Conservation (phyloP, 2,888 invertebrate genomes). For the Netelia fuscicornis region DNA sequence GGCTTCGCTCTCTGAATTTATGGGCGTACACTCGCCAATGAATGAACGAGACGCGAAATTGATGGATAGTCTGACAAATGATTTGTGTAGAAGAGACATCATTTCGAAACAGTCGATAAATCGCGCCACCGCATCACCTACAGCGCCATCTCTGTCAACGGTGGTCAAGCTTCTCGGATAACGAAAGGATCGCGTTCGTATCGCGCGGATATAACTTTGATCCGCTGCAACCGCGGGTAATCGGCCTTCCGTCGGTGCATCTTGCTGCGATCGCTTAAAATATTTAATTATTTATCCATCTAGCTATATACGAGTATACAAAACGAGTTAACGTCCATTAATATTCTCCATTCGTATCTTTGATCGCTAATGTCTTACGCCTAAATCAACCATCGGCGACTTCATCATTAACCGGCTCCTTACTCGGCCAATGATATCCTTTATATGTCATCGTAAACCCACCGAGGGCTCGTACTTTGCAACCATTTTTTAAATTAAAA, state of each 20-base stretch:
- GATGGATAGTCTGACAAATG: slow-evolving; percentile 52
- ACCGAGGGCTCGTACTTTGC: too few relatives aligned
- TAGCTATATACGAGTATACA: neutral
- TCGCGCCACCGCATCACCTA: slow-evolving; percentile 44
- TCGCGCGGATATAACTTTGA: slow-evolving; percentile 12
- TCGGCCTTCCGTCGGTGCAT: slow-evolving; percentile 62
- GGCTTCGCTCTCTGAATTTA: slow-evolving; percentile 29
- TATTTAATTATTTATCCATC: neutral
- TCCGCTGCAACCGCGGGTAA: slow-evolving; percentile 32
- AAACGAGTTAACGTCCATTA: neutral
- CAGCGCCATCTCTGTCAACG: slow-evolving; percentile 77
- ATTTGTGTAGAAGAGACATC: slow-evolving; percentile 39
- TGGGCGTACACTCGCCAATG: slow-evolving; percentile 20
- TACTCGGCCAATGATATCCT: too few relatives aligned
- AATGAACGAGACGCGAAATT: slow-evolving; percentile 50
- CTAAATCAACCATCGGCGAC: too few relatives aligned
- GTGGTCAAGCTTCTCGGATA: slow-evolving; percentile 64
- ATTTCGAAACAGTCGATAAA: slow-evolving; percentile 56
- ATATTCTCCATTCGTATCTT: neutral
- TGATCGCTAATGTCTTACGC: neutral
- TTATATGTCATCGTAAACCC: too few relatives aligned
- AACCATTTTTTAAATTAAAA: too few relatives aligned
- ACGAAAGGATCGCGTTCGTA: neutral
- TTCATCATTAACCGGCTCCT: too few relatives aligned
- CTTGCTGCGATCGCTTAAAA: neutral